phyloP scores from a whole-genome alignment of 2,797 vertebrate genomes.

The Cyclopterus lumpus region DNA sequence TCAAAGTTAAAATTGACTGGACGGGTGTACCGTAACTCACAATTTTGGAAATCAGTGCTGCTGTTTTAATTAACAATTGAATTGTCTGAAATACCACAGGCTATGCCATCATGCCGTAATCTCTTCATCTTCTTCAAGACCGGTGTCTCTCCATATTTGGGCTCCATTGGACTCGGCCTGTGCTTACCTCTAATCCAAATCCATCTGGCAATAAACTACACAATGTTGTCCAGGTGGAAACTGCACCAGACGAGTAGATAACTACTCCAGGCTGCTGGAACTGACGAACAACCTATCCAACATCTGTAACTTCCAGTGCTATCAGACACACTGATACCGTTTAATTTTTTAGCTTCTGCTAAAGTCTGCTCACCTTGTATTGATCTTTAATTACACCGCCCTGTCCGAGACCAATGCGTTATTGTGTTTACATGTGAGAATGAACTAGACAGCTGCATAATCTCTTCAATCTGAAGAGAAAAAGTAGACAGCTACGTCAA shows the following conservation, averaged over 20 bases:
- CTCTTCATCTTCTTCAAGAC: conserved; percentile 71
- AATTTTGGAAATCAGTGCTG: conserved; percentile 30
- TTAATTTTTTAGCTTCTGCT: conserved; percentile 13
- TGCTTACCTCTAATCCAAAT: conserved; percentile 77
- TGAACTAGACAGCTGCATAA: not conserved
- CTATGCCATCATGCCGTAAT: conserved; percentile 74
- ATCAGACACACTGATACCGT: conserved; percentile 20
- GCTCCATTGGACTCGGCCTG: conserved; percentile 53
- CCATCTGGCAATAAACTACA: conserved; percentile 69
- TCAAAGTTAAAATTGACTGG: conserved; percentile 13
- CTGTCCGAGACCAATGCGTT: not conserved
- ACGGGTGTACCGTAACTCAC: not conserved
- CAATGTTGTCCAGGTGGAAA: conserved; percentile 74
- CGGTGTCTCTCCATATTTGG: conserved; percentile 52
- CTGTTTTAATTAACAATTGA: conserved; percentile 43
- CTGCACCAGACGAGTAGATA: conserved; percentile 60
- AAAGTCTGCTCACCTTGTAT: conserved; percentile 5
- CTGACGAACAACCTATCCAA: conserved; percentile 41
- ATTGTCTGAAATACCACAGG: conserved; percentile 30
- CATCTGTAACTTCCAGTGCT: conserved; percentile 13
- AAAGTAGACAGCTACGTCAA: conserved; percentile 7
- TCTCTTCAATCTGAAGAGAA: not conserved
- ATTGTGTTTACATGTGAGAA: not conserved
- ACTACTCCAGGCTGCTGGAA: conserved; percentile 48
- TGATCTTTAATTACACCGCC: not conserved